Conservation (phyloP, 2,113 vertebrate species). For the Perca schrenkii region DNA sequence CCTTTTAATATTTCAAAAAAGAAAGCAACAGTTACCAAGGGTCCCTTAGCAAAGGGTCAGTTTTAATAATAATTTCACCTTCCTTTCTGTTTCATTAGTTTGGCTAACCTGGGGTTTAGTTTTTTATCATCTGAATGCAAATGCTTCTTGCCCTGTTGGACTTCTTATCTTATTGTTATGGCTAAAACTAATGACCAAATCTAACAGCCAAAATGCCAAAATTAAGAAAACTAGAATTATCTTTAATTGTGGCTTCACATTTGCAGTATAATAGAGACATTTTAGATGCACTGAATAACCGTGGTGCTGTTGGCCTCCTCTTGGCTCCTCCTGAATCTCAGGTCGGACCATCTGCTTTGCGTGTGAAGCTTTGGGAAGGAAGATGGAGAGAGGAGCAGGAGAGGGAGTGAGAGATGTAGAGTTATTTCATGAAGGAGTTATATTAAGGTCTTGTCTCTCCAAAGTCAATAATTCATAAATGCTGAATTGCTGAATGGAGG, state of each 20-base stretch:
- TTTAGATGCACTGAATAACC: neutral
- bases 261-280: neutral
- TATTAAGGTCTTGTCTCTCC: slow-evolving; percentile 76
- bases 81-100: neutral
- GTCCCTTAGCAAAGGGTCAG: neutral
- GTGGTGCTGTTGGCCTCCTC: neutral
- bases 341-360: slow-evolving; percentile 51
- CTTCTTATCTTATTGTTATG: neutral
- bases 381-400: slow-evolving; percentile 19
- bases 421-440: slow-evolving; percentile 76
- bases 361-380: slow-evolving; percentile 49
- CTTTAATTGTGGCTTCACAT: neutral
- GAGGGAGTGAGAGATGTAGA: slow-evolving; percentile 37
- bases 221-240: neutral
- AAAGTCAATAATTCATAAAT: slow-evolving; percentile 82
- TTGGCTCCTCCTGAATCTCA: slow-evolving; percentile 8
- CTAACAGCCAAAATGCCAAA: neutral
- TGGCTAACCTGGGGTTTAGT: neutral
- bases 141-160: neutral
- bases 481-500: slow-evolving; percentile 79
- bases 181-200: neutral
- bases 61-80: neutral
- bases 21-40: neutral
- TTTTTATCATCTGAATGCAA: neutral
- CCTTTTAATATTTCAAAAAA: neutral